Evolutionary conservation across 2,797 vertebrate species (phyloP).

Genomic region (Arrhamphus sclerolepis): DNA sequence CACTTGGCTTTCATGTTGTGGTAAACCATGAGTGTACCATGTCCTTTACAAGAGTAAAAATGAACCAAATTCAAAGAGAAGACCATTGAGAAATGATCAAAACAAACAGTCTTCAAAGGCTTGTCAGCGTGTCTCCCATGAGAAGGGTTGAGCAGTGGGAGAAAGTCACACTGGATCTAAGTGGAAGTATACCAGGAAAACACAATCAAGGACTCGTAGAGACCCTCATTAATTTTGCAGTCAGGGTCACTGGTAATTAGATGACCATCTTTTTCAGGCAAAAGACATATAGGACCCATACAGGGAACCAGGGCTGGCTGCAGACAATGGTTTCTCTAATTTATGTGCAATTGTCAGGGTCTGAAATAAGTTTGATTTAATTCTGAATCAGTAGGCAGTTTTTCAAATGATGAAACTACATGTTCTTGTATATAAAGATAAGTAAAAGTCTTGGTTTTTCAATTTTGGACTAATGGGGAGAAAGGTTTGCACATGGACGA

Average conservation of each 20-base stretch:
- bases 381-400: no score
- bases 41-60: conserved; percentile 51
- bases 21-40: conserved; percentile 40
- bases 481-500: neutral
- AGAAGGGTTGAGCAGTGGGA: conserved; percentile 27
- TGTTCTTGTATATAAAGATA: neutral
- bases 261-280: conserved; percentile 57
- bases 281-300: conserved; percentile 13
- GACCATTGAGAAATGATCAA: conserved; percentile 66
- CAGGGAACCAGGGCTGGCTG: neutral
- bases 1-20: conserved; percentile 31
- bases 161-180: conserved; percentile 47
- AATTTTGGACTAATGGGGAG: neutral
- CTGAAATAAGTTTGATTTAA: no score
- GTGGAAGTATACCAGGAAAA: conserved; percentile 55
- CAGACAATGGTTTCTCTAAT: neutral
- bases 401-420: no score
- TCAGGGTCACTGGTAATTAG: conserved; percentile 36
- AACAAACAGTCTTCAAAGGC: conserved; percentile 52
- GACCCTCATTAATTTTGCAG: conserved; percentile 54
- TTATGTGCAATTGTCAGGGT: no score
- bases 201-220: conserved; percentile 46
- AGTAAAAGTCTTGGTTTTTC: neutral
- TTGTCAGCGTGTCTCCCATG: conserved; percentile 54
- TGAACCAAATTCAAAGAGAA: conserved; percentile 49